phyloP scores from a whole-genome alignment of 1,140 invertebrate genomes.

The Rhopalosiphum padi region DNA sequence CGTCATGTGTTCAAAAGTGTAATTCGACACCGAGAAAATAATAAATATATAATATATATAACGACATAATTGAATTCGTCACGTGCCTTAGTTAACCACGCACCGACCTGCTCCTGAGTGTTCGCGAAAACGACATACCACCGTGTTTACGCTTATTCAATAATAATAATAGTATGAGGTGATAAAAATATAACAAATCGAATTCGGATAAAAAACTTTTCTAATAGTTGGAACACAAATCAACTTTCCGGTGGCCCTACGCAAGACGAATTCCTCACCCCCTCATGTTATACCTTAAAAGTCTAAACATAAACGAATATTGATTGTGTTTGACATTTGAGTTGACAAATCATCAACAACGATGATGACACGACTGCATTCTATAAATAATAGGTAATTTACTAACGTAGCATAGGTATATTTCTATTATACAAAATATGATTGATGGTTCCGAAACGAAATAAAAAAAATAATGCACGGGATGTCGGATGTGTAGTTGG shows the following conservation, averaged over 20 bases:
- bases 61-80: neutral
- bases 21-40: conserved; percentile 31
- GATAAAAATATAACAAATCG: neutral
- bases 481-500: neutral
- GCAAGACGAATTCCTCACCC: neutral
- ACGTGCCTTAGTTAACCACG: neutral
- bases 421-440: neutral
- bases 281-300: neutral
- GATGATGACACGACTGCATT: neutral
- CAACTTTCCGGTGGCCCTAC: neutral
- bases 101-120: neutral
- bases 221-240: neutral
- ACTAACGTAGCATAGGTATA: too few species aligned
- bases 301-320: neutral
- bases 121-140: neutral
- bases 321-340: neutral
- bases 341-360: neutral
- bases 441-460: neutral
- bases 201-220: neutral
- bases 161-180: neutral
- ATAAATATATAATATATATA: neutral
- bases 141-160: neutral
- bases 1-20: conserved; percentile 10
- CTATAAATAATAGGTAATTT: too few species aligned
- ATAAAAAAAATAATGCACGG: neutral